Base-by-base conservation (phyloP, 2,113 vertebrate species). In the Zeus faber region DNA sequence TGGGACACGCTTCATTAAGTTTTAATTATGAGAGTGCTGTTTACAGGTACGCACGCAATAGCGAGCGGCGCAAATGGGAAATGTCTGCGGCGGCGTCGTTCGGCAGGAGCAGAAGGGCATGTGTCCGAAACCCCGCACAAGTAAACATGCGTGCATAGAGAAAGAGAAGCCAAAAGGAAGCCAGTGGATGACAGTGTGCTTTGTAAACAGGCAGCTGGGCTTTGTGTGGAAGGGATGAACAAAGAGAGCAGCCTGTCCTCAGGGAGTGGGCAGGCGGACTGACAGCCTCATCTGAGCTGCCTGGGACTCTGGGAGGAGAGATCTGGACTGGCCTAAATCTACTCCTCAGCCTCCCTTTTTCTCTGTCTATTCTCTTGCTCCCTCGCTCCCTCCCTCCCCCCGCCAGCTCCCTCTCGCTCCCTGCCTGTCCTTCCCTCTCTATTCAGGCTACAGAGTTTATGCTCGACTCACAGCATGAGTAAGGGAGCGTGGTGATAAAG, bases 311-410 rank as follows among this genome's bases (percentile, higher is more conserved):
- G 79, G 83, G 81, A 89, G 70, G 68, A 84, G 70, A 82, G 70
- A 86, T 79, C 84, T 83, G 81, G 77, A 83, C 82, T 81, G 79
- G 77, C 85, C 81, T 88, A 84, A 87, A 85, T 81, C 82, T 80
- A 83, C 82, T 83, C 72, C 70, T 85, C 65, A 58, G 72, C 65
- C 64, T 74, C 79, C 57, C 64, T 71, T 80, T 16, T 24, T 80
- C 74, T 76, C 75, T 67, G 69, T 82, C 72, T 75, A 69, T 77
- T 79, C 76, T 70, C 67, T 53, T 25, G 59, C 66, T 79, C 63
- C 58, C 45, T 62, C 57, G 65, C 48, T 55, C 69, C 51, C 62
- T 58, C 62, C 3, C 26, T 33, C 45, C 62, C 35, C 33, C 33
- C 13, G 13, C 5, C 33, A 11, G 11, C 33, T 37, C 33, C 33